Conservation (phyloP, 2,888 invertebrate species). For the Minunthozetes semirufus region DNA sequence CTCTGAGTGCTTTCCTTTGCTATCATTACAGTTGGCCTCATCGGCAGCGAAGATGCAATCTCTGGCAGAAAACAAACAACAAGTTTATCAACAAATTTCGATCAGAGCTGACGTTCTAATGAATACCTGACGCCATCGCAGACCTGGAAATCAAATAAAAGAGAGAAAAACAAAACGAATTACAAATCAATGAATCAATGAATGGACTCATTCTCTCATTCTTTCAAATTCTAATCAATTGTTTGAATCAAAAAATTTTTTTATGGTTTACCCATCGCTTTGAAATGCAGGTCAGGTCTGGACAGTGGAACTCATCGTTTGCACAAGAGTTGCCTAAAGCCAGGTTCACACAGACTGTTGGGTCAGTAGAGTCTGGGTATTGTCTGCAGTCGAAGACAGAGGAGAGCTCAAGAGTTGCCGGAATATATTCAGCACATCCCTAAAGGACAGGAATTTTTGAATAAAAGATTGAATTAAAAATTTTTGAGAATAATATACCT, state of each 20-base stretch:
- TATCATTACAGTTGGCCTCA: conserved; percentile 51
- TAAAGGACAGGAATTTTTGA: too few relatives aligned
- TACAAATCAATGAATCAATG: neutral
- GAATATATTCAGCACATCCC: conserved; percentile 57
- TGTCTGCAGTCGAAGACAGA: conserved; percentile 58
- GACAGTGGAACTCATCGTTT: conserved; percentile 42
- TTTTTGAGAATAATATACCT: conserved; percentile 43
- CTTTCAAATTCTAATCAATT: neutral
- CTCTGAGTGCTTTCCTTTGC: neutral
- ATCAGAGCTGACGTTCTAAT: neutral
- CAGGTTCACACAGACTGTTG: conserved; percentile 55
- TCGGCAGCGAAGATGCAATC: conserved; percentile 53
- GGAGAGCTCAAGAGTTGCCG: conserved; percentile 54
- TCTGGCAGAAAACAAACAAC: conserved; percentile 41
- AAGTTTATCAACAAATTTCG: neutral
- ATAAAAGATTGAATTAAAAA: neutral
- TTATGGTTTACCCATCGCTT: conserved; percentile 36
- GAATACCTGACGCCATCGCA: conserved; percentile 50
- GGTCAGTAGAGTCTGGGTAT: conserved; percentile 56
- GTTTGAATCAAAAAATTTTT: too few relatives aligned
- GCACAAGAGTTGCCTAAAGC: conserved; percentile 47
- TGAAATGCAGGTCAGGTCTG: conserved; percentile 42
- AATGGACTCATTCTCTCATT: neutral
- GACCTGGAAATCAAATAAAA: conserved; percentile 32
- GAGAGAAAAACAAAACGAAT: neutral